Evolutionary conservation across 2,113 vertebrate species (phyloP).

Genomic region (Chroicocephalus ridibundus): DNA sequence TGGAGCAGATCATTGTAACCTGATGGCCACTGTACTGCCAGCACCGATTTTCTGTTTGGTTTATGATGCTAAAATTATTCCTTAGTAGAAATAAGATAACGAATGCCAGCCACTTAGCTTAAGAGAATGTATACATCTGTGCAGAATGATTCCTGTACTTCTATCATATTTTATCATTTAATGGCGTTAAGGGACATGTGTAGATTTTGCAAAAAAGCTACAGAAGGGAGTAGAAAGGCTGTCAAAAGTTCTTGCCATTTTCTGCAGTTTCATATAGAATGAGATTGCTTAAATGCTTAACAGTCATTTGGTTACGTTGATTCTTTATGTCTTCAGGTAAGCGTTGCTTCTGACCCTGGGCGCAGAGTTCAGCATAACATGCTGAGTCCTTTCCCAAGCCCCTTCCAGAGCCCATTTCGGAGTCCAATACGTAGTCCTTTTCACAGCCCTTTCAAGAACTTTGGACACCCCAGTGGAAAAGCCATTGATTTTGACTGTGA

Average conservation of each 20-base stretch:
- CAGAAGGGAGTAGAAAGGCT: neutral
- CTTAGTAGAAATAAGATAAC: neutral
- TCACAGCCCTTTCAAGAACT: conserved; percentile 90
- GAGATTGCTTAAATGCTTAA: neutral
- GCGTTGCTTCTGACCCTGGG: conserved; percentile 94
- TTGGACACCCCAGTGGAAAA: conserved; percentile 87
- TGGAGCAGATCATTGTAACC: neutral
- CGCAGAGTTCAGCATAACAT: conserved; percentile 88
- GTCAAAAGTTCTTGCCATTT: neutral
- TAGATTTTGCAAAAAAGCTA: neutral
- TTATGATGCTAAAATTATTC: neutral
- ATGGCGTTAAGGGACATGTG: neutral
- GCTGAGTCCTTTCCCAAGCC: conserved; percentile 95
- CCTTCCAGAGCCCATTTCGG: conserved; percentile 93
- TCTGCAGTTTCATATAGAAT: neutral
- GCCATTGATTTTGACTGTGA: conserved; percentile 94
- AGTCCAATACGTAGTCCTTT: conserved; percentile 91
- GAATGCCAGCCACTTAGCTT: neutral
- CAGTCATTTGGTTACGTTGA: neutral
- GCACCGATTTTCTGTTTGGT: neutral
- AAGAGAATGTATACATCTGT: neutral
- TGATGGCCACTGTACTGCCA: neutral
- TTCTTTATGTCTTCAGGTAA: conserved; percentile 79
- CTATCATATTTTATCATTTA: rapidly evolving
- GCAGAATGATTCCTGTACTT: neutral